phyloP scores from a whole-genome alignment of 2,888 invertebrate species.

The Synanthedon vespiformis region DNA sequence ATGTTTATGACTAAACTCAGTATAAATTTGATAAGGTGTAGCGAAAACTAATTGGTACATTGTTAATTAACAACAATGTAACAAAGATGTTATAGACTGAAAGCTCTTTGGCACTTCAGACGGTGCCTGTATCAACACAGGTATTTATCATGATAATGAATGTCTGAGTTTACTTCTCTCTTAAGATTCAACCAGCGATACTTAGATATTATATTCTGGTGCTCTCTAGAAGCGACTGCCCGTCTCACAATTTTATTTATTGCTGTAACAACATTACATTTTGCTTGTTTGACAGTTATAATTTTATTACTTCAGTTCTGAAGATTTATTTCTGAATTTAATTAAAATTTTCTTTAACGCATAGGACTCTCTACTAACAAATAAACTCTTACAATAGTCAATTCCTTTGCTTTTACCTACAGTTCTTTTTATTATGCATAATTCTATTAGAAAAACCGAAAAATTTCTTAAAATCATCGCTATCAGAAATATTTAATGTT shows the following conservation, averaged over 20 bases:
- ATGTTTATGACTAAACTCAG: no score
- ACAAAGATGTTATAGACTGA: neutral
- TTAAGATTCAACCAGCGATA: constrained; percentile 2
- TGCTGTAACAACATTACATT: neutral
- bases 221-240: neutral
- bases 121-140: constrained; percentile 19
- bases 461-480: no score
- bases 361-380: no score
- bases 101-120: constrained; percentile 19
- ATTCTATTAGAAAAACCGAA: no score
- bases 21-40: no score
- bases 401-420: no score
- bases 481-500: no score
- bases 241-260: neutral
- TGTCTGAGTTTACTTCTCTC: constrained; percentile 17
- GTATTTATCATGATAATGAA: constrained; percentile 57
- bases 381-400: no score
- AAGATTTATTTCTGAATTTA: no score
- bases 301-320: neutral
- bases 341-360: no score
- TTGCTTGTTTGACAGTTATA: neutral
- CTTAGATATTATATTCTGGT: neutral
- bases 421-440: no score
- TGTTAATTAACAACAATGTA: neutral
- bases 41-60: neutral